These are phyloP conservation scores for Poeciliopsis occidentalis DNA, from an alignment of 2,113 vertebrate species.

Conservation along the genomic window DNA sequence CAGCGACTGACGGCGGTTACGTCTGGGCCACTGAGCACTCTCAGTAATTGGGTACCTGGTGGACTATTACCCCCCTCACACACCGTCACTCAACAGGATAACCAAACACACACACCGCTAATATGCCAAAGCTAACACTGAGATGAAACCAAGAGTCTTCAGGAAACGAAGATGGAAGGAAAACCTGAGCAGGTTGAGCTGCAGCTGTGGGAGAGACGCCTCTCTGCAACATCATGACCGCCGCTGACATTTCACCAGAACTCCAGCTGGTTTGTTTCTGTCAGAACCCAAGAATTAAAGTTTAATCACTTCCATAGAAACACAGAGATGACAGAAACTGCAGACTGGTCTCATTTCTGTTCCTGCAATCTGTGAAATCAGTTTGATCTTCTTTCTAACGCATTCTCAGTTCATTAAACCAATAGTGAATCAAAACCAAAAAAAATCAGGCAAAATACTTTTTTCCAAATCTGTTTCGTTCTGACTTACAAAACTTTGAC, in stretches of 20 bases:
- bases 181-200: too few species aligned
- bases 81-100: conserved; percentile 36
- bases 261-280: background rate
- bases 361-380: too few species aligned
- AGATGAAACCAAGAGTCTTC: background rate
- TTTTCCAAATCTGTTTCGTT: too few species aligned
- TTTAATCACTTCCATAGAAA: background rate
- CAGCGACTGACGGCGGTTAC: conserved; percentile 11
- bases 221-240: background rate
- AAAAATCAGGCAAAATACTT: too few species aligned
- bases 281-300: background rate
- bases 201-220: too few species aligned
- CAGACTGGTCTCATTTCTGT: background rate
- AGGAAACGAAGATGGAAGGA: too few species aligned
- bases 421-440: background rate
- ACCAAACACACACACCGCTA: background rate
- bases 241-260: background rate
- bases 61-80: conserved; percentile 8
- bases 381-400: background rate
- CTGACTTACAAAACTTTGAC: too few species aligned
- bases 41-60: conserved; percentile 54
- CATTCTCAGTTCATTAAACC: background rate
- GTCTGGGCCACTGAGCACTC: conserved; percentile 44
- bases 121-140: background rate
- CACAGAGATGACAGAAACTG: background rate